A percentile compares a stretch with the other conserved stretches of the same genome.
phyloP scores from a whole-genome alignment of 2,113 vertebrate species.

The Petromus typicus region DNA sequence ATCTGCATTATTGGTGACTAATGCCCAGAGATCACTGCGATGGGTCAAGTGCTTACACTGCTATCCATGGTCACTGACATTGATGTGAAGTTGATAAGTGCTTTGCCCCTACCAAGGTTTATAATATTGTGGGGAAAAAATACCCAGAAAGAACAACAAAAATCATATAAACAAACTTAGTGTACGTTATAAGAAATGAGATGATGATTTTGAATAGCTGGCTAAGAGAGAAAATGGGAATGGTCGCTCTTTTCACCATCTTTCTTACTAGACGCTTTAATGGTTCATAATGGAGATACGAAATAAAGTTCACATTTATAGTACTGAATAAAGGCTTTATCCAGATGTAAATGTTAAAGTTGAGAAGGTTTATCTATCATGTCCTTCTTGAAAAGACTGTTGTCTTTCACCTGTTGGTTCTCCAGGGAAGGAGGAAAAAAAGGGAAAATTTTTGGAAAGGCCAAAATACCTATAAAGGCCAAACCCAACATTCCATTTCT shows the following conservation, averaged over 20 bases:
- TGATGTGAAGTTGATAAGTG: neutral
- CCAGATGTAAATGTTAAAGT: neutral
- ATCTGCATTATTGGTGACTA: neutral
- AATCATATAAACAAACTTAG: neutral
- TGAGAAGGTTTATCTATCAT: neutral
- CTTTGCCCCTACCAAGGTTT: neutral
- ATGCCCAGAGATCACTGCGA: neutral
- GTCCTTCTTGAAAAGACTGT: neutral
- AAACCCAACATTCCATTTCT: neutral
- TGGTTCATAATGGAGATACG: neutral
- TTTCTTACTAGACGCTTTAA: neutral
- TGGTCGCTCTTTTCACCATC: neutral
- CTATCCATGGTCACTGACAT: neutral
- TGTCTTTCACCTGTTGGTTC: neutral
- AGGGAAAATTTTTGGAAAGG: neutral
- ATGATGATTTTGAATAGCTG: neutral
- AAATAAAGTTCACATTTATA: slow-evolving; percentile 22
- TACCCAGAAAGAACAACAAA: neutral
- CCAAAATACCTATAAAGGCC: neutral
- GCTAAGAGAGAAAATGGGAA: neutral
- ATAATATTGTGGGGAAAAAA: too few relatives aligned
- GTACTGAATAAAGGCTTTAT: neutral
- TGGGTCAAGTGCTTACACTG: neutral
- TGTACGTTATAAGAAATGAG: neutral
- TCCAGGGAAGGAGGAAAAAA: neutral